Evolutionary conservation across 2,113 vertebrate species (phyloP).

Genomic region (Oceanodroma tethys): DNA sequence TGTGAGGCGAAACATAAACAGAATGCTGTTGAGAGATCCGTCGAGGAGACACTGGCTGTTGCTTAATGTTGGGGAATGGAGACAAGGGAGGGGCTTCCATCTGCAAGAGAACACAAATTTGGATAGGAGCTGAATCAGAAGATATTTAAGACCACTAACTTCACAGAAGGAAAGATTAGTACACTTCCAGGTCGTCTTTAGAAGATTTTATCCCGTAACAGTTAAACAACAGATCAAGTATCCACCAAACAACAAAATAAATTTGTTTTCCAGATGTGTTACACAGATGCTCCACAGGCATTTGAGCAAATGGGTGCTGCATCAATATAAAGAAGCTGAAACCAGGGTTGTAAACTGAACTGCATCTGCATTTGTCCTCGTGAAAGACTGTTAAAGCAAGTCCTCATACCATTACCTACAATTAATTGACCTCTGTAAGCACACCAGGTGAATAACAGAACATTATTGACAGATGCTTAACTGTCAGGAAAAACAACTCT

Average conservation of each 20-base stretch:
- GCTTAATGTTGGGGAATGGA: constrained; percentile 87
- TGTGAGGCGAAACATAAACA: constrained; percentile 91
- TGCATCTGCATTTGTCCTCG: not conserved
- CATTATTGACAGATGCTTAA: fast-evolving
- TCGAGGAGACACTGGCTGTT: constrained; percentile 86
- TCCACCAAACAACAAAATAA: not conserved
- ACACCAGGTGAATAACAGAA: not conserved
- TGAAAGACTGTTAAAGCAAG: not conserved
- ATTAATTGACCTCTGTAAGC: not conserved
- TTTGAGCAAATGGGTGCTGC: not conserved
- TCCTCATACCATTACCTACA: not conserved
- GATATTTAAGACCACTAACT: not conserved
- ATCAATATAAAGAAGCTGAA: not conserved
- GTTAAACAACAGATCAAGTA: not conserved
- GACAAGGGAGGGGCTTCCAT: constrained; percentile 87
- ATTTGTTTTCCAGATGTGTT: not conserved
- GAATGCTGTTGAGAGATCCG: constrained; percentile 91
- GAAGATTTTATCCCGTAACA: not conserved
- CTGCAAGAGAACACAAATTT: constrained; percentile 61
- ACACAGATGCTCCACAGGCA: not conserved
- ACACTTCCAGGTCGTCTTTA: not conserved
- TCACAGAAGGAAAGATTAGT: not conserved
- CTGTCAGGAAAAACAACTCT: not conserved
- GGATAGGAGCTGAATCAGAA: no score
- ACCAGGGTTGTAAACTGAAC: not conserved